Evolutionary conservation across 2,113 vertebrate species (phyloP).

Genomic region (Labeo catla): DNA sequence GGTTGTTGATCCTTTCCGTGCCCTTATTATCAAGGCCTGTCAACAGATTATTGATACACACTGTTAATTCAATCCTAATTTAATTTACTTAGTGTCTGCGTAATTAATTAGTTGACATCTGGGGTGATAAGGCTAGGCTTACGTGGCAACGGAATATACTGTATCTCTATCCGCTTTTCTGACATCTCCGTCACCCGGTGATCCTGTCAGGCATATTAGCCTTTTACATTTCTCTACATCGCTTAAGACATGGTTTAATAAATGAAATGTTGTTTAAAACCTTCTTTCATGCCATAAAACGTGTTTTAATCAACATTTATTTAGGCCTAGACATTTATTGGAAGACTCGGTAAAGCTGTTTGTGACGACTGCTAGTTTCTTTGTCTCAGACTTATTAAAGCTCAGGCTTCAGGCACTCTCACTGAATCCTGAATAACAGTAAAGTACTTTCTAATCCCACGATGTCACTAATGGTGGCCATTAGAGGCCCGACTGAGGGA

Average conservation of each 20-base stretch:
- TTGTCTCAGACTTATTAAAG: neutral
- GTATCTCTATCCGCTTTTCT: constrained; percentile 54
- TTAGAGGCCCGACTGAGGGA: neutral
- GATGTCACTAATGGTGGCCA: constrained; percentile 32
- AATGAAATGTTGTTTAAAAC: neutral
- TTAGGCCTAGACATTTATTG: too few species aligned
- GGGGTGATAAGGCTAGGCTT: constrained; percentile 58
- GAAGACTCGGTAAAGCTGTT: too few species aligned
- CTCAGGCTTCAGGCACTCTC: constrained; percentile 15
- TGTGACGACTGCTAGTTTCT: too few species aligned
- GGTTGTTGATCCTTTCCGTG: constrained; percentile 50
- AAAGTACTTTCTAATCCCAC: constrained; percentile 27
- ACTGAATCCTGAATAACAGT: constrained; percentile 22
- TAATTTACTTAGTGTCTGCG: constrained; percentile 71
- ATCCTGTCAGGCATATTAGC: constrained; percentile 26
- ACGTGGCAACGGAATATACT: constrained; percentile 62
- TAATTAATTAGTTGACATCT: constrained; percentile 73
- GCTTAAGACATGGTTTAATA: neutral
- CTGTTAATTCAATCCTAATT: constrained; percentile 65
- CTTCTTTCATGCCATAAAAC: neutral
- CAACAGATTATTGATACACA: constrained; percentile 70
- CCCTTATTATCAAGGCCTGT: constrained; percentile 57
- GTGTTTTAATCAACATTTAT: neutral
- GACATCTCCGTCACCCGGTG: constrained; percentile 17
- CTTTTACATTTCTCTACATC: neutral